Evolutionary conservation across 1,140 invertebrate genomes (phyloP).

Genomic region (Meloidogyne hapla): DNA sequence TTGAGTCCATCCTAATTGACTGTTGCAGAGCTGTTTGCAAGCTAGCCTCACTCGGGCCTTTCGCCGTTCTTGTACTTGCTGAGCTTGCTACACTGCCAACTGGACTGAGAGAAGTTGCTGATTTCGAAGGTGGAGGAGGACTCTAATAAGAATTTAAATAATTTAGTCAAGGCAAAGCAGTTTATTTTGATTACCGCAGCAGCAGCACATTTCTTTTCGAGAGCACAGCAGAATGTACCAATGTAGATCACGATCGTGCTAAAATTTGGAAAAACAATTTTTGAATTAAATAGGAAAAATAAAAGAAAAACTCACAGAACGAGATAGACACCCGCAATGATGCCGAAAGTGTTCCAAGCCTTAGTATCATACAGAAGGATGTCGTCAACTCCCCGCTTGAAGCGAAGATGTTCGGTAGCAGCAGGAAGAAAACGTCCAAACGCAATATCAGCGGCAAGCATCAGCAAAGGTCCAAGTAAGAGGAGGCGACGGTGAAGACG

Average conservation of each 20-base stretch:
- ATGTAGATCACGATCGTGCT: not conserved
- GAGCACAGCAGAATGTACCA: not conserved
- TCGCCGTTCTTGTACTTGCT: not conserved
- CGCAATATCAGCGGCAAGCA: not conserved
- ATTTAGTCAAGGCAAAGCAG: not conserved
- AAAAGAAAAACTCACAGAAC: not conserved
- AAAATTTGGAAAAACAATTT: not conserved
- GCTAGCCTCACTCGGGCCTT: not conserved
- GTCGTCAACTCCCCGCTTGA: not conserved
- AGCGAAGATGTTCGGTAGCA: not conserved
- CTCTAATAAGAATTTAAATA: not conserved
- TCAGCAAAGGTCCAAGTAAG: not conserved
- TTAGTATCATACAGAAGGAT: not conserved
- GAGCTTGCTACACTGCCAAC: not conserved
- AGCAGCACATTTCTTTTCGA: not conserved
- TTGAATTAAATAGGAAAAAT: not conserved
- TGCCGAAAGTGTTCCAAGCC: not conserved
- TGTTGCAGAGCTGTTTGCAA: not conserved
- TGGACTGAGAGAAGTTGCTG: not conserved
- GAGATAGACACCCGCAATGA: not conserved
- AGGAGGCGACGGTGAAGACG: not conserved
- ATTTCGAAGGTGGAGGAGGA: not conserved
- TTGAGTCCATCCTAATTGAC: not conserved
- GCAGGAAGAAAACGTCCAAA: not conserved
- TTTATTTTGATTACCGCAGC: not conserved